These are phyloP conservation scores for Athrips mouffetella DNA, from an alignment of 2,888 invertebrate species.

Conservation along the genomic window DNA sequence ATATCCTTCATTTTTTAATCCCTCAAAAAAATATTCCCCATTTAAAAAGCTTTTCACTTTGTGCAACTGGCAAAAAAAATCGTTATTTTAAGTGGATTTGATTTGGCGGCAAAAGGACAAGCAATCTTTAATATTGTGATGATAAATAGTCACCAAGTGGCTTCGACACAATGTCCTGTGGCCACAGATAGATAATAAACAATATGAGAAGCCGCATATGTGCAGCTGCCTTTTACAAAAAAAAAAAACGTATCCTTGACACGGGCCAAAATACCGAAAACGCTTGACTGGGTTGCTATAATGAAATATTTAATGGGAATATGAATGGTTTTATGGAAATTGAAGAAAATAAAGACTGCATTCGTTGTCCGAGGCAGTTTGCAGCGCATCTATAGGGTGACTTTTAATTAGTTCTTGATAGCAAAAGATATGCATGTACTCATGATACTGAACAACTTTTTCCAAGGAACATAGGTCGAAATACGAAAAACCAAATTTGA, in stretches of 20 bases:
- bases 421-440: too few relatives aligned
- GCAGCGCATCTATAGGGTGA: too few relatives aligned
- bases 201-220: conserved; percentile 47
- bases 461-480: too few relatives aligned
- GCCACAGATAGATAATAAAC: conserved; percentile 30
- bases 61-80: neutral
- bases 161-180: conserved; percentile 41
- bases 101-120: neutral
- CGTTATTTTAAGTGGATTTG: neutral
- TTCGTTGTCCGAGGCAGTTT: neutral
- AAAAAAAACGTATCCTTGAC: conserved; percentile 28
- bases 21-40: too few relatives aligned
- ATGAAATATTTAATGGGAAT: conserved; percentile 1
- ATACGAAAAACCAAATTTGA: too few relatives aligned
- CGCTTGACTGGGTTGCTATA: neutral
- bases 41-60: too few relatives aligned
- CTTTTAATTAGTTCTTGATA: too few relatives aligned
- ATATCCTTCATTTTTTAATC: too few relatives aligned
- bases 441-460: too few relatives aligned
- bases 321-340: neutral
- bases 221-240: conserved; percentile 46
- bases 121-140: too few relatives aligned
- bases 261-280: conserved; percentile 43
- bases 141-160: conserved; percentile 3
- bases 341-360: too few relatives aligned